Evolutionary conservation across 2,113 vertebrate genomes (phyloP).

Genomic region (Gavia stellata): DNA sequence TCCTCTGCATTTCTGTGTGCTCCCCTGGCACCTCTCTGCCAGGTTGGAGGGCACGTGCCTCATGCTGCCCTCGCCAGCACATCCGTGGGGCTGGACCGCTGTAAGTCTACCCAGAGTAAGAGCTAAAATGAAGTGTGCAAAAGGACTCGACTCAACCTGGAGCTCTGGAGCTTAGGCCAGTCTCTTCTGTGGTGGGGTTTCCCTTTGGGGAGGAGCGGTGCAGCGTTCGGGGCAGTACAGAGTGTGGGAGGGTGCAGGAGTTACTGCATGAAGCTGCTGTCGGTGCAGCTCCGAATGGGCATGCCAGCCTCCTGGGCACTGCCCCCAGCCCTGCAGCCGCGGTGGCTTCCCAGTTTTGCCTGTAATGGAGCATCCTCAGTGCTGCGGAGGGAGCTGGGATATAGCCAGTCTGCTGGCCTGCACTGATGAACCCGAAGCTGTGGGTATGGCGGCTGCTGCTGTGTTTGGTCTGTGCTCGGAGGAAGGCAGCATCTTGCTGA

Average conservation of each 20-base stretch:
- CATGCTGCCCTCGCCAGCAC: background rate
- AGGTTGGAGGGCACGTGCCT: background rate
- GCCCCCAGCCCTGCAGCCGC: rapidly evolving
- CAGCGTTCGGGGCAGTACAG: background rate
- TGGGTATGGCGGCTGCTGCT: background rate
- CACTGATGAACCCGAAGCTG: background rate
- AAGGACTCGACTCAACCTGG: background rate
- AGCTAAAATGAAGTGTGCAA: background rate
- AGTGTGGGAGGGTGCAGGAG: background rate
- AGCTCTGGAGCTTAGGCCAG: background rate
- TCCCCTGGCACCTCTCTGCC: background rate
- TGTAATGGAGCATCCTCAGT: background rate
- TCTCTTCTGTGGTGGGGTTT: background rate
- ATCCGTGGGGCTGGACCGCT: background rate
- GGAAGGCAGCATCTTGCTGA: background rate
- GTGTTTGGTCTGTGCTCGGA: background rate
- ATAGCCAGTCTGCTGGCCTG: background rate
- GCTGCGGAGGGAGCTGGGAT: background rate
- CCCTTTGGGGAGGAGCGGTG: background rate
- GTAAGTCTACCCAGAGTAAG: too few species aligned
- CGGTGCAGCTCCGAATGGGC: background rate
- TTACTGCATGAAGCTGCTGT: rapidly evolving
- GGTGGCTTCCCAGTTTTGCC: background rate
- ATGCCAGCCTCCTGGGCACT: background rate
- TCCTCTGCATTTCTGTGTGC: background rate